Conservation (phyloP, 2,113 vertebrate genomes). For the Oenanthe oenanthe region DNA sequence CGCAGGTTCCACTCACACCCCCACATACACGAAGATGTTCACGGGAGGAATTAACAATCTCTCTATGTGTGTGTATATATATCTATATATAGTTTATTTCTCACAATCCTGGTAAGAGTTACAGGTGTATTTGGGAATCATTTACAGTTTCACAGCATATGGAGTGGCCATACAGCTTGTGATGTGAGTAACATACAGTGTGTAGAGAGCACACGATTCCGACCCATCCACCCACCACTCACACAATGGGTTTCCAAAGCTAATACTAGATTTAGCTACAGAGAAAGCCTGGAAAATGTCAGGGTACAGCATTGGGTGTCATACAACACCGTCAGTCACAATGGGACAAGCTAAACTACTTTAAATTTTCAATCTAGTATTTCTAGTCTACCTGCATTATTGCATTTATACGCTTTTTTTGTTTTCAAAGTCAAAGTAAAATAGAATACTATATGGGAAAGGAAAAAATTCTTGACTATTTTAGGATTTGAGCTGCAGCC, state of each 20-base stretch:
- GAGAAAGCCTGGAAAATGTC: constrained; percentile 71
- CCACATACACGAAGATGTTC: neutral
- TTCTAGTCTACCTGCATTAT: constrained; percentile 83
- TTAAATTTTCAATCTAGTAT: constrained; percentile 74
- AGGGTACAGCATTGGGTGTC: constrained; percentile 71
- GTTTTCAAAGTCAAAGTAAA: constrained; percentile 72
- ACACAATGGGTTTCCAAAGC: constrained; percentile 74
- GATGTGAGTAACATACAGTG: constrained; percentile 70
- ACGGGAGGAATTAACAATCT: constrained; percentile 64
- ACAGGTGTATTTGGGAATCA: constrained; percentile 73
- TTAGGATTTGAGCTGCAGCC: constrained; percentile 75
- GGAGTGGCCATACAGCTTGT: constrained; percentile 75
- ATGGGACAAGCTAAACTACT: constrained; percentile 79
- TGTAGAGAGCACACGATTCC: constrained; percentile 67
- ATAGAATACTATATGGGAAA: constrained; percentile 75
- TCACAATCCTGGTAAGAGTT: constrained; percentile 76
- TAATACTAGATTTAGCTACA: constrained; percentile 74
- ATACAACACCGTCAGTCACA: constrained; percentile 74
- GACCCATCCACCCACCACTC: constrained; percentile 68
- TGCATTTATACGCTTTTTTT: constrained; percentile 82
- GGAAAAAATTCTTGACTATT: constrained; percentile 74
- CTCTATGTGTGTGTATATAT: constrained; percentile 34
- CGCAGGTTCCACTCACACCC: neutral
- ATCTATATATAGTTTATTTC: constrained; percentile 74
- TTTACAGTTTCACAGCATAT: constrained; percentile 76